Evolutionary conservation across 2,888 invertebrate species (phyloP), one percentile per base, ranked within the genome.

Genomic region (Hemithea aestivaria): DNA sequence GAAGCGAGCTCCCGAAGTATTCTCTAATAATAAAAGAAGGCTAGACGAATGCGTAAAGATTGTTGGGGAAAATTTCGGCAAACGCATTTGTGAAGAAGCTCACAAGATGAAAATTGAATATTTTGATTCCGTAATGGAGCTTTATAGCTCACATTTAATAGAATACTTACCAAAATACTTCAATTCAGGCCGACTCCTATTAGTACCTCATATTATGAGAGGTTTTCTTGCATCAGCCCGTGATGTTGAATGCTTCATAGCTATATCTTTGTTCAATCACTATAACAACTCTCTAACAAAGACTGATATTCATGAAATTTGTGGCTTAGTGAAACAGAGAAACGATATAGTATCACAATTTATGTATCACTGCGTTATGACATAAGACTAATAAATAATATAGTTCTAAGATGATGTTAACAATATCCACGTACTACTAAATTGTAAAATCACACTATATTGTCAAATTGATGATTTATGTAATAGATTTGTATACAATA

Each of bases 21-120:
- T 3, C 24, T 43, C 54, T 3, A 52, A 63, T 28, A 32, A 46
- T 10, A 47, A 38, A 21, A 56, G 40, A 10, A 62, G 47, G 40
- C 30, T 32, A 12, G 48, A 51, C 0, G 62, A 72, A 27, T 70
- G 62, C 2, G 51, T 62, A 2, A 51, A 60, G 9, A 37, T 64
- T 1, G 68, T 79, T 1, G 76, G 75, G 4, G 45, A 50, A 6
- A 43, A 59, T 7, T 70, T 75, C 10, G 73, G 73, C 1, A 63
- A 58, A 9, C 63, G 66, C 26, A 53, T 76, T 16, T 61, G 59
- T 0, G 48, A 48, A 7, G 78, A 76, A 45, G 41, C 66, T 1
- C 44, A 52, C 2, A 56, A 66, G 12, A 47, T 78, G 2, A 55
- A 34, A 0, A 32, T 10, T 2, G 57, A 54, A 29, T 75, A 70